Conservation (phyloP, 1,140 invertebrate species). For the Brachionus plicatilis region DNA sequence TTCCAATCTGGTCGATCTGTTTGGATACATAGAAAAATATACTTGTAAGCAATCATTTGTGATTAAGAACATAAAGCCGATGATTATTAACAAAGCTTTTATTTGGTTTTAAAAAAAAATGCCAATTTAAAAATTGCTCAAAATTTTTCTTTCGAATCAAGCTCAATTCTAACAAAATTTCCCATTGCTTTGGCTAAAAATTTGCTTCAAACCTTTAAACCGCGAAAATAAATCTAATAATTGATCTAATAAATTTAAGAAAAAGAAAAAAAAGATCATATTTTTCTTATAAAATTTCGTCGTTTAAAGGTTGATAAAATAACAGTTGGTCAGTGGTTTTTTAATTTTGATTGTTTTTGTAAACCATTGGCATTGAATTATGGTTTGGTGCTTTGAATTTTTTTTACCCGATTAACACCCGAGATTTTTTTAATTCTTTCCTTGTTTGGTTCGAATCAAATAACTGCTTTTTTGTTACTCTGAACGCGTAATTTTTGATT, state of each 20-base stretch:
- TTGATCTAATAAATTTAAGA: not conserved
- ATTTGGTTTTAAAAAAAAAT: not conserved
- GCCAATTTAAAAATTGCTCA: not conserved
- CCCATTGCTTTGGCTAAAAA: not conserved
- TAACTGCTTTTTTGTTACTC: not conserved
- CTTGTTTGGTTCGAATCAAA: constrained; percentile 28
- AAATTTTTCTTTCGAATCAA: not conserved
- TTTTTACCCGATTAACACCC: constrained; percentile 17
- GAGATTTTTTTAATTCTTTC: not conserved
- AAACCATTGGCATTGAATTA: not conserved
- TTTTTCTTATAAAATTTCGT: not conserved
- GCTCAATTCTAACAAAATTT: not conserved
- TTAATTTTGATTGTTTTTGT: not conserved
- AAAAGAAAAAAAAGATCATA: not conserved
- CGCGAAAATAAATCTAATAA: not conserved
- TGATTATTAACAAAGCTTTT: constrained; percentile 8
- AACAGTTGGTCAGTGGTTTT: not conserved
- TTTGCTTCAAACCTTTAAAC: not conserved
- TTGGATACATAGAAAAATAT: constrained; percentile 34
- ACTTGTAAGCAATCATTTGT: constrained; percentile 14
- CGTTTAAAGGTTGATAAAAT: not conserved
- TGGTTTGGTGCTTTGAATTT: constrained; percentile 24
- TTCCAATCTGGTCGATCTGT: constrained; percentile 29
- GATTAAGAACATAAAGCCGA: not conserved
- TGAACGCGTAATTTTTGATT: not conserved